These are phyloP conservation scores for Linepithema humile DNA, from an alignment of 1,140 invertebrate species.

Conservation along the genomic window DNA sequence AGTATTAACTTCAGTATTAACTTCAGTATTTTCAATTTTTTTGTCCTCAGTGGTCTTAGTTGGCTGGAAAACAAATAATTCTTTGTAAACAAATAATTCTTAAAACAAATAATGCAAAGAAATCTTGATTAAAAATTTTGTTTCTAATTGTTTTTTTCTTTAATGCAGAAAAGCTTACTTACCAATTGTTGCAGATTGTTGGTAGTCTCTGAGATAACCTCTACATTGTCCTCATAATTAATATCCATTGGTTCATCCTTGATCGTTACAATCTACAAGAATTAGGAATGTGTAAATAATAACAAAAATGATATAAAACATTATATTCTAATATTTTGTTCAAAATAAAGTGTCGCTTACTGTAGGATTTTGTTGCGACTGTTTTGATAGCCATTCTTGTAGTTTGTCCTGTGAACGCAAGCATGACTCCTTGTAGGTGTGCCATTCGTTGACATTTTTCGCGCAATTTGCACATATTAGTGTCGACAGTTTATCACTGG, in stretches of 20 bases:
- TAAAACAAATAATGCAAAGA: no score
- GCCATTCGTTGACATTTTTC: constrained; percentile 81
- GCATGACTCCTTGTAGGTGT: constrained; percentile 81
- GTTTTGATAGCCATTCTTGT: constrained; percentile 78
- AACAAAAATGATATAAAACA: background rate
- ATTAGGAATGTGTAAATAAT: background rate
- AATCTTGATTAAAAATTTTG: no score
- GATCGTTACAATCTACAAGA: constrained; percentile 67
- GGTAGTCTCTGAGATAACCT: constrained; percentile 64
- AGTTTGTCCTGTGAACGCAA: constrained; percentile 81
- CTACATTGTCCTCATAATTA: constrained; percentile 68
- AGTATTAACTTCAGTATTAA: no score
- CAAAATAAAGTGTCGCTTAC: constrained; percentile 33
- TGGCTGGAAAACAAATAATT: background rate
- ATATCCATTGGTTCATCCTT: constrained; percentile 79
- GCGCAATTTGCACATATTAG: constrained; percentile 81
- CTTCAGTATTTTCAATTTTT: no score
- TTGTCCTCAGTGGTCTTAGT: no score
- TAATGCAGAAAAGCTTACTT: constrained; percentile 35
- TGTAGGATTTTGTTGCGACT: constrained; percentile 42
- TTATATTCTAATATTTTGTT: background rate
- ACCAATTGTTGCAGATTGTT: constrained; percentile 63
- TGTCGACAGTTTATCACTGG: constrained; percentile 79
- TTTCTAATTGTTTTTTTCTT: no score
- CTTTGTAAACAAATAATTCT: no score